Percentiles rank a stretch among this genome's conserved stretches.
Conservation (phyloP, 2,113 vertebrate species). For the Corvus moneduloides region DNA sequence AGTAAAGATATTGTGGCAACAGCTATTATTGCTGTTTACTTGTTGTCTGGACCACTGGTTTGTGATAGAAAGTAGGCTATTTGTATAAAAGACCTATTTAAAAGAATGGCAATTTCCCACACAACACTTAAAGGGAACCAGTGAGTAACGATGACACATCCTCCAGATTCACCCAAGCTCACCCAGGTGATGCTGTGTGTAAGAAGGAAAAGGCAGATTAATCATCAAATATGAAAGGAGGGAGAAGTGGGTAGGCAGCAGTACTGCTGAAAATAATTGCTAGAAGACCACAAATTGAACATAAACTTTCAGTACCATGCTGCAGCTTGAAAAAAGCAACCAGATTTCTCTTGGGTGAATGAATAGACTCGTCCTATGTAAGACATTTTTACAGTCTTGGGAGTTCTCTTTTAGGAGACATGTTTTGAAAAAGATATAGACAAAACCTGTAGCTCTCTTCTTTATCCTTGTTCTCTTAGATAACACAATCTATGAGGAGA, state of each 20-base stretch:
- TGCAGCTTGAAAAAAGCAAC: background rate
- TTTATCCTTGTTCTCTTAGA: background rate
- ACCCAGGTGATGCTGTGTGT: background rate
- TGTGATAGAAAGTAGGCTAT: slow-evolving; percentile 48
- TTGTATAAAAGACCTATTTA: slow-evolving; percentile 36
- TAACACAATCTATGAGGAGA: background rate
- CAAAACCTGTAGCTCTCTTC: background rate
- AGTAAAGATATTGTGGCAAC: slow-evolving; percentile 44
- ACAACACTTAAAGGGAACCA: background rate
- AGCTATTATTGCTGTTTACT: slow-evolving; percentile 52
- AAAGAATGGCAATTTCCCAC: background rate
- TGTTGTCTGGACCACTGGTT: slow-evolving; percentile 43
- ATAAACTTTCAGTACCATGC: background rate
- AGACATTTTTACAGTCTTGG: too few relatives aligned
- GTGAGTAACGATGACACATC: background rate
- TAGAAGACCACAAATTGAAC: background rate
- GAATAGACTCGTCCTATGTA: background rate
- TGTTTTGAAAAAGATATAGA: background rate
- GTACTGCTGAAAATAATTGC: background rate
- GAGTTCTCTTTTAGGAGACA: background rate
- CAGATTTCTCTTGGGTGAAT: background rate
- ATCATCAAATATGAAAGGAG: background rate
- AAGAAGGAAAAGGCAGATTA: background rate
- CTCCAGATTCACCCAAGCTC: background rate
- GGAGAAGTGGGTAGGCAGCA: background rate